Conservation (phyloP, 2,888 invertebrate genomes). For the Nymphalis c-album region DNA sequence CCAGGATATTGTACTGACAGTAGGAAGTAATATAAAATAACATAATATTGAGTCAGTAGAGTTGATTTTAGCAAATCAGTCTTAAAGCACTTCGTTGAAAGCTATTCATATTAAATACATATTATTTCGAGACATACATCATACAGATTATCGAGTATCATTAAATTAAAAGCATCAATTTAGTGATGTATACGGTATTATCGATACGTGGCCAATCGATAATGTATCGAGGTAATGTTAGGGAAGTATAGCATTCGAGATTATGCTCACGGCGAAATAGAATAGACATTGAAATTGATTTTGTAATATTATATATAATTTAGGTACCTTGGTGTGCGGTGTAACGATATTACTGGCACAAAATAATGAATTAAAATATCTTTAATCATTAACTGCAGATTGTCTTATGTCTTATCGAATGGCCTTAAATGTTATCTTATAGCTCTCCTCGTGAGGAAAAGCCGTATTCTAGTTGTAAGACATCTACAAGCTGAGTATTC, state of each 20-base stretch:
- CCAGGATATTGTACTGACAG: too few species aligned
- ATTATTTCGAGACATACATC: constrained; percentile 5
- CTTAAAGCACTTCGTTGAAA: background rate
- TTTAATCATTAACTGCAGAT: too few species aligned
- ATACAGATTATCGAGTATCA: constrained; percentile 2
- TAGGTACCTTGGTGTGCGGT: background rate
- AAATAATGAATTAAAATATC: too few species aligned
- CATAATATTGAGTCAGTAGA: too few species aligned
- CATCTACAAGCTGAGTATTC: too few species aligned
- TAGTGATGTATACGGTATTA: constrained; percentile 27
- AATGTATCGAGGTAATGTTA: constrained; percentile 27
- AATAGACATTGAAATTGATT: constrained; percentile 23
- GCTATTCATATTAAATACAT: background rate
- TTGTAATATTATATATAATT: constrained; percentile 9
- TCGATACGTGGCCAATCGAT: constrained; percentile 38
- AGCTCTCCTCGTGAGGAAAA: too few species aligned
- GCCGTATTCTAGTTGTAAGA: too few species aligned
- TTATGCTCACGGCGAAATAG: constrained; percentile 10
- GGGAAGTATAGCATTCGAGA: constrained; percentile 12
- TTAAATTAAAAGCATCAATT: constrained; percentile 25
- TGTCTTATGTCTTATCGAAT: too few species aligned
- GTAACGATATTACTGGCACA: background rate
- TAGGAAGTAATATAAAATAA: too few species aligned
- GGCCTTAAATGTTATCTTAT: too few species aligned
- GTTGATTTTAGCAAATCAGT: too few species aligned